Percentiles rank a stretch among this genome's conserved stretches.
Evolutionary conservation across 2,888 invertebrate genomes (phyloP).

Genomic region (Dyspetes luteomarginatus): DNA sequence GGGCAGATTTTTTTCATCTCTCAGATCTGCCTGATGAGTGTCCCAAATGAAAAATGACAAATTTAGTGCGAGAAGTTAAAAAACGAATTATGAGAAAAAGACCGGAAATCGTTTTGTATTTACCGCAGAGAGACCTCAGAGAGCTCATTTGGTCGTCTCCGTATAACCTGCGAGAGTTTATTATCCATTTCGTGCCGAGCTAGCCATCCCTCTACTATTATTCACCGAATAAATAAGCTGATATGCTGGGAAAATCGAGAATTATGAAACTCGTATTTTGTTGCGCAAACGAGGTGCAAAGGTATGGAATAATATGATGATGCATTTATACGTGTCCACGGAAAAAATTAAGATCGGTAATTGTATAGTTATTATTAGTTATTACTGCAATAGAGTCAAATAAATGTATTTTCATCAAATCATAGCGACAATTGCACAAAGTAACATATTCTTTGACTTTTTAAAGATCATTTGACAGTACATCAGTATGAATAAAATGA

Average conservation of each 20-base stretch:
- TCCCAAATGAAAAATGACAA: no score
- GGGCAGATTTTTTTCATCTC: no score
- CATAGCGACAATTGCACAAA: not conserved
- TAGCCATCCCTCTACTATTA: constrained; percentile 33
- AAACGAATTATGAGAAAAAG: not conserved
- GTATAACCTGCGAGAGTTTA: constrained; percentile 14
- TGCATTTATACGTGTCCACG: constrained; percentile 6
- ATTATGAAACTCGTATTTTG: constrained; percentile 47
- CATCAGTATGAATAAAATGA: not conserved
- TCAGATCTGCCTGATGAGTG: no score
- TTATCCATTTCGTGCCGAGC: constrained; percentile 42
- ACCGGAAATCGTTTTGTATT: constrained; percentile 48
- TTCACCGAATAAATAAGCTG: constrained; percentile 22
- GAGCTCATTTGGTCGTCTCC: constrained; percentile 31
- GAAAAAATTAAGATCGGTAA: not conserved
- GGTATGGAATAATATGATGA: constrained; percentile 35
- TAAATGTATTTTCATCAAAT: not conserved
- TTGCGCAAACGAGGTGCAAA: constrained; percentile 35
- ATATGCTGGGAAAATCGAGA: constrained; percentile 43
- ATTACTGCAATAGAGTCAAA: not conserved
- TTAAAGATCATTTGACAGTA: not conserved
- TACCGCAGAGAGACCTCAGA: constrained; percentile 44
- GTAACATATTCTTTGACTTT: not conserved
- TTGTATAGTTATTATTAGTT: not conserved
- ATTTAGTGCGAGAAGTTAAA: not conserved